Conservation (phyloP, 2,888 invertebrate species). For the Drosophila limbata region DNA sequence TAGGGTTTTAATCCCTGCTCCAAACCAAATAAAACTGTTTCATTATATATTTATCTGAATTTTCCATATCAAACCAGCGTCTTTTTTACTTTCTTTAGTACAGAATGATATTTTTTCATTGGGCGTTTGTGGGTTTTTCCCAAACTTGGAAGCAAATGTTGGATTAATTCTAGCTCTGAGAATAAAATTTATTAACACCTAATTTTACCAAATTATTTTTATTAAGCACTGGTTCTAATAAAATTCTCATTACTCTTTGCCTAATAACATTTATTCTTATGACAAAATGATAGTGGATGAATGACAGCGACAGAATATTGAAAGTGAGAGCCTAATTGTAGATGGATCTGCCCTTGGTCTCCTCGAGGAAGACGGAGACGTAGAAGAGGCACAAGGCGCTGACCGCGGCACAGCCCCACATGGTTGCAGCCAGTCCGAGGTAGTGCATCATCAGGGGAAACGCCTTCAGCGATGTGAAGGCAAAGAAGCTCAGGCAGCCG, state of each 20-base stretch:
- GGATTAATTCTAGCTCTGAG: too few relatives aligned
- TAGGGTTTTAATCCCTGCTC: too few relatives aligned
- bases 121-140: too few relatives aligned
- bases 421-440: constrained; percentile 70
- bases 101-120: too few relatives aligned
- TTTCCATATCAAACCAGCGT: too few relatives aligned
- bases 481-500: constrained; percentile 63
- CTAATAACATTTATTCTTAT: neutral
- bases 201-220: too few relatives aligned
- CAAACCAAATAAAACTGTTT: neutral
- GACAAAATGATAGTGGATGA: neutral
- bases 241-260: neutral
- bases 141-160: too few relatives aligned
- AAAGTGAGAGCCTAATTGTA: constrained; percentile 43
- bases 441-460: constrained; percentile 74
- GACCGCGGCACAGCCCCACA: constrained; percentile 75
- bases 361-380: constrained; percentile 69
- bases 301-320: neutral
- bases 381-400: constrained; percentile 73
- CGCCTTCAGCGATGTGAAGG: constrained; percentile 68
- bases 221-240: neutral
- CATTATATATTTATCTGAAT: neutral
- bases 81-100: too few relatives aligned
- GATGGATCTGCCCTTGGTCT: constrained; percentile 79
- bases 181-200: too few relatives aligned